Percentiles rank a stretch among this genome's conserved stretches.
These are phyloP conservation scores for Holotrichia oblita DNA, from an alignment of 1,140 invertebrate species.

Conservation along the genomic window DNA sequence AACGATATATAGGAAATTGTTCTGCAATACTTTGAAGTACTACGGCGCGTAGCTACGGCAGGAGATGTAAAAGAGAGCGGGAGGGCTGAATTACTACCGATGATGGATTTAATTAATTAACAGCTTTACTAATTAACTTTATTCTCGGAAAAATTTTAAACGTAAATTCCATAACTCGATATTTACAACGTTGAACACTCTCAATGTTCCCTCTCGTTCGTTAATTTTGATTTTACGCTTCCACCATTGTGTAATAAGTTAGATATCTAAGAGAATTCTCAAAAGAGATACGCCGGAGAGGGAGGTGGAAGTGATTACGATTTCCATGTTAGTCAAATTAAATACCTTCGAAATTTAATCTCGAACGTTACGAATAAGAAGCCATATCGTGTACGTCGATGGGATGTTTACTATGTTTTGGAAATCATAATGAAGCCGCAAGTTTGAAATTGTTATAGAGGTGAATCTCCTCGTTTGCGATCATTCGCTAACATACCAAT, in stretches of 20 bases:
- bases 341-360: constrained; percentile 5
- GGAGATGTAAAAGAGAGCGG: background rate
- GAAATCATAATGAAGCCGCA: no score
- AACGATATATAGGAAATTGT: constrained; percentile 62
- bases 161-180: constrained; percentile 40
- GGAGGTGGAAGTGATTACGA: background rate
- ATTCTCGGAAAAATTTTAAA: constrained; percentile 38
- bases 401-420: no score
- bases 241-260: background rate
- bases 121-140: constrained; percentile 55
- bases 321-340: background rate
- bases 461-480: no score
- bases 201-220: constrained; percentile 12
- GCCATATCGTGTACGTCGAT: background rate
- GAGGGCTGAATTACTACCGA: constrained; percentile 54
- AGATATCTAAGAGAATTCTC: background rate
- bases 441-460: no score
- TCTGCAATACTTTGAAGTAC: constrained; percentile 61
- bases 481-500: no score
- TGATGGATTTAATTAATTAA: constrained; percentile 61
- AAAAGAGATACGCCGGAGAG: background rate
- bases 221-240: background rate
- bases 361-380: background rate
- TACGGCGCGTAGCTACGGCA: background rate
- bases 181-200: constrained; percentile 27